phyloP scores from a whole-genome alignment of 2,113 vertebrate species.

The Phalacrocorax aristotelis region DNA sequence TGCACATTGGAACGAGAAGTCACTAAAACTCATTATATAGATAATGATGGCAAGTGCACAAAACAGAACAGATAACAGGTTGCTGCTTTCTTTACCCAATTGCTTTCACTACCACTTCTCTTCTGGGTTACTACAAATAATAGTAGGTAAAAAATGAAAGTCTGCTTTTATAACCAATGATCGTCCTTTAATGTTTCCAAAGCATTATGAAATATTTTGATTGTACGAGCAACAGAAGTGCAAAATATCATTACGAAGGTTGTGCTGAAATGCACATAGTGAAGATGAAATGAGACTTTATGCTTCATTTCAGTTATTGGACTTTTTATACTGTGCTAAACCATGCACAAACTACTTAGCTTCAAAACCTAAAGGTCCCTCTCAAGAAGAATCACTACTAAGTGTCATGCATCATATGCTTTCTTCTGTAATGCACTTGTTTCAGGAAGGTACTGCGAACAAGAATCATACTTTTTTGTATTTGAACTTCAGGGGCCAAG shows the following conservation, averaged over 20 bases:
- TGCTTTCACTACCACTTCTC: neutral
- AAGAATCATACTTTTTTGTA: neutral
- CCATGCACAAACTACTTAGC: constrained; percentile 45
- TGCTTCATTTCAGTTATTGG: constrained; percentile 44
- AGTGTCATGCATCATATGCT: neutral
- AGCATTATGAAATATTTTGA: constrained; percentile 25
- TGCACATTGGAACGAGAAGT: neutral
- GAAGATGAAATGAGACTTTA: constrained; percentile 35
- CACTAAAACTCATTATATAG: neutral
- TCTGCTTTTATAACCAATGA: constrained; percentile 1
- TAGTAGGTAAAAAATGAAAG: neutral
- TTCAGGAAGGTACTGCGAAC: neutral
- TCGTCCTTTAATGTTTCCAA: neutral
- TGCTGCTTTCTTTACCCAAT: neutral
- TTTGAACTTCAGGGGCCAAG: neutral
- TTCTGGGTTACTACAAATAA: neutral
- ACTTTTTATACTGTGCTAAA: constrained; percentile 45
- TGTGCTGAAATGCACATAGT: constrained; percentile 15
- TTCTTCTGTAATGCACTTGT: neutral
- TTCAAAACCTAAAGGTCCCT: constrained; percentile 38
- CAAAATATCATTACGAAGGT: constrained; percentile 29
- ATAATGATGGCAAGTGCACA: neutral
- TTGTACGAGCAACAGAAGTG: neutral
- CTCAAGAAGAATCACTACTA: constrained; percentile 43
- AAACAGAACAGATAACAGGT: neutral